Percentiles rank a stretch among this genome's conserved stretches.
These are phyloP conservation scores for Zaprionus capensis DNA, from an alignment of 1,140 invertebrate genomes.

Conservation along the genomic window DNA sequence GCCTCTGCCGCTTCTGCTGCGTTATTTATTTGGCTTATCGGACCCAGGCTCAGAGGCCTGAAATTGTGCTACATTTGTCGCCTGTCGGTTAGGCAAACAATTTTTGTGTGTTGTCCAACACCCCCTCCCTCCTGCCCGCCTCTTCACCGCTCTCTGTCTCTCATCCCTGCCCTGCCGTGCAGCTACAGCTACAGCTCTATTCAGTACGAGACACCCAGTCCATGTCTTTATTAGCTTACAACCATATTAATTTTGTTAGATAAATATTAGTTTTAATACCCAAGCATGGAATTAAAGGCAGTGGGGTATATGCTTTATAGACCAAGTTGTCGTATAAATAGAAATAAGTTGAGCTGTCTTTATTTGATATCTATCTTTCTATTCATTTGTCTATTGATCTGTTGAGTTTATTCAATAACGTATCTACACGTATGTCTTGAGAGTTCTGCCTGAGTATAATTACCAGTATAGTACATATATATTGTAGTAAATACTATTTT, in stretches of 20 bases:
- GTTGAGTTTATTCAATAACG: too few species aligned
- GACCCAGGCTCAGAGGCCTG: conserved; percentile 45
- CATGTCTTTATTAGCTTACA: conserved; percentile 70
- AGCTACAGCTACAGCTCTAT: background rate
- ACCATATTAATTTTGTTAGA: conserved; percentile 84
- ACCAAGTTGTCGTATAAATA: background rate
- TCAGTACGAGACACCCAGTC: background rate
- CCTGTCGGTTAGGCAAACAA: conserved; percentile 73
- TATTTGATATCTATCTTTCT: background rate
- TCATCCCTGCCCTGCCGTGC: too few species aligned
- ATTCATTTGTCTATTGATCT: too few species aligned
- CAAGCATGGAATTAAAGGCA: background rate
- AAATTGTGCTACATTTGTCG: conserved; percentile 79
- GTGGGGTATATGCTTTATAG: conserved; percentile 2
- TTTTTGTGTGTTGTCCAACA: conserved; percentile 41
- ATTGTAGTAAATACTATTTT: too few species aligned
- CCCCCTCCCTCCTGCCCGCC: background rate
- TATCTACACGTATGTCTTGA: too few species aligned
- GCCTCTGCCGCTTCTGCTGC: conserved; percentile 38
- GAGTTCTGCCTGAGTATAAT: too few species aligned
- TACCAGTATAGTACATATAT: too few species aligned
- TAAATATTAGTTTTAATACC: conserved; percentile 83
- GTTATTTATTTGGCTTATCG: conserved; percentile 83
- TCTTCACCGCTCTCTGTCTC: background rate
- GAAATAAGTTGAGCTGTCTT: background rate